Conservation (phyloP, 2,888 invertebrate genomes). For the Chaitophorus viminalis region DNA sequence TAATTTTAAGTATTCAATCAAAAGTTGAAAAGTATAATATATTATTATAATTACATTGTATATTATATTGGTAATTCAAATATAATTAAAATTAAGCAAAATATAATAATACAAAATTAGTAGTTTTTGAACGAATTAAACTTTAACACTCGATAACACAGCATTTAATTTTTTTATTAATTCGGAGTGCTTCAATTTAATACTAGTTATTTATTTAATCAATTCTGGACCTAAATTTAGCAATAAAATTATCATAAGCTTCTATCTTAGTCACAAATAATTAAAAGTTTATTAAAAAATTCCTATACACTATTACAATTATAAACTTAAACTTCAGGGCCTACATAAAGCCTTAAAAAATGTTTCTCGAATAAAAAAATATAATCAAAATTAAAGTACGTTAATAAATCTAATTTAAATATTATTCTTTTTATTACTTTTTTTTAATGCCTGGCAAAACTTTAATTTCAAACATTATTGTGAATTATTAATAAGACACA, state of each 20-base stretch:
- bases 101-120: too few relatives aligned
- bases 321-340: slow-evolving; percentile 8
- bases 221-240: neutral
- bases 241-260: neutral
- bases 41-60: too few relatives aligned
- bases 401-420: slow-evolving; percentile 17
- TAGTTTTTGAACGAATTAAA: neutral
- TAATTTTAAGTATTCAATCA: too few relatives aligned
- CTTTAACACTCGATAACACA: neutral
- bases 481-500: neutral
- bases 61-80: too few relatives aligned
- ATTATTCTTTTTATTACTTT: neutral
- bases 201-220: neutral
- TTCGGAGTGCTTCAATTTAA: neutral
- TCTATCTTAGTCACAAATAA: neutral
- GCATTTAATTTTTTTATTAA: neutral
- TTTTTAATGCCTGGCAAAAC: neutral
- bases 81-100: too few relatives aligned
- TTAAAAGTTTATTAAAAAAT: slow-evolving; percentile 25
- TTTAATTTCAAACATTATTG: neutral
- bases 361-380: slow-evolving; percentile 10
- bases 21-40: too few relatives aligned
- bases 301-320: neutral
- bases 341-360: slow-evolving; percentile 3
- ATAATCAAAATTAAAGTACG: neutral